Percentiles rank a stretch among this genome's conserved stretches.
phyloP scores from a whole-genome alignment of 2,113 vertebrate species.

The Ariopsis seemanni region DNA sequence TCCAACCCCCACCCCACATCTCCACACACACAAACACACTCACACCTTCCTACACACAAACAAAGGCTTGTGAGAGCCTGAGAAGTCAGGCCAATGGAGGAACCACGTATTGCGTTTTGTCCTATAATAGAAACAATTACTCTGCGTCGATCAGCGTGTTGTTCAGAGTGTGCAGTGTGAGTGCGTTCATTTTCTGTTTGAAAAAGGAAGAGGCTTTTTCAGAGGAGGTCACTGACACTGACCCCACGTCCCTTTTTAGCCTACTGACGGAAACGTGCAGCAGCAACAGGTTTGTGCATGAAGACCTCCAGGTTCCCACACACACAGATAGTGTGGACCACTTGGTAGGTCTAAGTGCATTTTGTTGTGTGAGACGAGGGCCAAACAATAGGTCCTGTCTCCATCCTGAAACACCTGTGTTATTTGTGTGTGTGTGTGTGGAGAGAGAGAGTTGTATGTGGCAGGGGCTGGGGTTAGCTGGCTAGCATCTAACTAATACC shows the following conservation, averaged over 20 bases:
- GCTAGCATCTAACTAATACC: slow-evolving; percentile 12
- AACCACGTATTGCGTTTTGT: slow-evolving; percentile 27
- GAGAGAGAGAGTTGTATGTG: not conserved
- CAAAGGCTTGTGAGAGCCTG: slow-evolving; percentile 3
- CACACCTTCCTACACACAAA: slow-evolving; percentile 22
- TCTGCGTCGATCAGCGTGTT: not conserved
- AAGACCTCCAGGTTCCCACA: slow-evolving; percentile 30
- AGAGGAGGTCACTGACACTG: slow-evolving; percentile 44
- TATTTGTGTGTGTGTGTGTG: not conserved
- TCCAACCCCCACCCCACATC: not conserved
- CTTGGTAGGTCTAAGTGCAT: not conserved
- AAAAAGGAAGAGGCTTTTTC: slow-evolving; percentile 48
- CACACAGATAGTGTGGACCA: slow-evolving; percentile 30
- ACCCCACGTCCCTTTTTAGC: slow-evolving; percentile 46
- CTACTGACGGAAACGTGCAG: slow-evolving; percentile 44
- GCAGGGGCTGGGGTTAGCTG: not conserved
- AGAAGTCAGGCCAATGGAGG: slow-evolving; percentile 13
- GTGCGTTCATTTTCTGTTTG: slow-evolving; percentile 40
- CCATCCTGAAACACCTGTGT: slow-evolving; percentile 35
- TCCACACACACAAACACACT: not conserved
- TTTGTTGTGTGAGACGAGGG: slow-evolving; percentile 5
- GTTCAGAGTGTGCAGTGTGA: slow-evolving; percentile 5
- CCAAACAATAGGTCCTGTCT: slow-evolving; percentile 19
- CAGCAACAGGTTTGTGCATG: slow-evolving; percentile 36
- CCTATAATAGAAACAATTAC: slow-evolving; percentile 45